phyloP scores from a whole-genome alignment of 2,113 vertebrate genomes.

The Chroicocephalus ridibundus region DNA sequence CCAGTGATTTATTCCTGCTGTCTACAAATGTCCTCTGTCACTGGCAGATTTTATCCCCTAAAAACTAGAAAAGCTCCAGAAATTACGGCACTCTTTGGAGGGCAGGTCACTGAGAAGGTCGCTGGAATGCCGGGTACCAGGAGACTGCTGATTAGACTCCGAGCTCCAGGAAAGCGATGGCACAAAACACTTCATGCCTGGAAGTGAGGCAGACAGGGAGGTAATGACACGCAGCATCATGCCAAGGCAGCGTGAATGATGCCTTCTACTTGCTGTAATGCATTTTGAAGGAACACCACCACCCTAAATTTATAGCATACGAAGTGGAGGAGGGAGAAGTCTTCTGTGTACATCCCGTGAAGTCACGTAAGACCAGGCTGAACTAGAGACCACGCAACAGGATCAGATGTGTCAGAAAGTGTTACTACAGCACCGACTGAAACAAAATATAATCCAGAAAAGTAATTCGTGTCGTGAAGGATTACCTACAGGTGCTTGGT shows the following conservation, averaged over 20 bases:
- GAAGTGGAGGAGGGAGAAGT: not conserved
- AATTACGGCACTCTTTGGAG: not conserved
- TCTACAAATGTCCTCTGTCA: not conserved
- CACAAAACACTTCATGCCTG: not conserved
- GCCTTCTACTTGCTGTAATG: not conserved
- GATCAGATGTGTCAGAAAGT: not conserved
- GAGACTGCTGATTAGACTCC: not conserved
- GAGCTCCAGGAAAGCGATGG: not conserved
- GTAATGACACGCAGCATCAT: not conserved
- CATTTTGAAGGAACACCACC: not conserved
- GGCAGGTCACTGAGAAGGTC: not conserved
- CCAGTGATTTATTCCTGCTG: not conserved
- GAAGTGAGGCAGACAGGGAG: not conserved
- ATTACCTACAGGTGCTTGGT: not conserved
- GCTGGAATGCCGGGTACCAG: not conserved
- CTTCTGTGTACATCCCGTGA: not conserved
- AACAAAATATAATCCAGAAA: not conserved
- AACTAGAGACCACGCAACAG: not conserved
- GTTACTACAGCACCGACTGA: not conserved
- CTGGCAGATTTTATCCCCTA: not conserved
- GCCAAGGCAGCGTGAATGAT: not conserved
- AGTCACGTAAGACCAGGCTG: not conserved
- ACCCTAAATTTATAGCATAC: not conserved
- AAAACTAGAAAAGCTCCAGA: not conserved
- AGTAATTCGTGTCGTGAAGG: accelerated